phyloP scores from a whole-genome alignment of 2,113 vertebrate genomes.

The Mormyrus lacerda region DNA sequence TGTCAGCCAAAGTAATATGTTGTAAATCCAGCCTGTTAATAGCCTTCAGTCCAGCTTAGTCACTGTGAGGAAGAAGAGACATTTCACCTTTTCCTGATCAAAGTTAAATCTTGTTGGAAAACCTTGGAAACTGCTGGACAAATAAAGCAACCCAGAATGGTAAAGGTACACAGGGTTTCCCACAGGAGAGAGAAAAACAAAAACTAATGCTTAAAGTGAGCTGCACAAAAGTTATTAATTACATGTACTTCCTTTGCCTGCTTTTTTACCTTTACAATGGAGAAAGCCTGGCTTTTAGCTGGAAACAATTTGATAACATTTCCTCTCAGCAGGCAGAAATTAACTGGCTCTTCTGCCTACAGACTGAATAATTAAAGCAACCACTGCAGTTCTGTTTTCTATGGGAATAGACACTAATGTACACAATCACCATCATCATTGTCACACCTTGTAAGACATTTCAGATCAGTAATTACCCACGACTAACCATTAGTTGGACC shows the following conservation, averaged over 20 bases:
- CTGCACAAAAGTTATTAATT: not conserved
- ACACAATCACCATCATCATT: not conserved
- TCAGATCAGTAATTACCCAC: not conserved
- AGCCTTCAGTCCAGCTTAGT: not conserved
- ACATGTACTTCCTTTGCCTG: not conserved
- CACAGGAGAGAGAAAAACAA: not conserved
- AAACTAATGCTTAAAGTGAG: not conserved
- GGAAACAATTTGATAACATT: constrained; percentile 13
- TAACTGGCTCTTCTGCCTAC: constrained; percentile 13
- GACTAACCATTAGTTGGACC: not conserved
- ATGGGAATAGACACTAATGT: not conserved
- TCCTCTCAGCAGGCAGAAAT: constrained; percentile 18
- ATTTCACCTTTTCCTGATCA: not conserved
- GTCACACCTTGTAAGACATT: not conserved
- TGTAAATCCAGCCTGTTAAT: not conserved
- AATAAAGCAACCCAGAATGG: not conserved
- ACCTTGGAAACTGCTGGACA: not conserved
- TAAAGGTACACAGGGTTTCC: not conserved
- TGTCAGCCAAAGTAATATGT: not conserved
- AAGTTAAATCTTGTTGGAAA: not conserved
- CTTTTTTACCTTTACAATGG: not conserved
- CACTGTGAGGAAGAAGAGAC: not conserved
- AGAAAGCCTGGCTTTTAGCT: not conserved
- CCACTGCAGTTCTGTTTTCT: not conserved
- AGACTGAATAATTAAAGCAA: constrained; percentile 23